phyloP scores from a whole-genome alignment of 2,797 vertebrate genomes.

The Scolopax bukidnonensis region DNA sequence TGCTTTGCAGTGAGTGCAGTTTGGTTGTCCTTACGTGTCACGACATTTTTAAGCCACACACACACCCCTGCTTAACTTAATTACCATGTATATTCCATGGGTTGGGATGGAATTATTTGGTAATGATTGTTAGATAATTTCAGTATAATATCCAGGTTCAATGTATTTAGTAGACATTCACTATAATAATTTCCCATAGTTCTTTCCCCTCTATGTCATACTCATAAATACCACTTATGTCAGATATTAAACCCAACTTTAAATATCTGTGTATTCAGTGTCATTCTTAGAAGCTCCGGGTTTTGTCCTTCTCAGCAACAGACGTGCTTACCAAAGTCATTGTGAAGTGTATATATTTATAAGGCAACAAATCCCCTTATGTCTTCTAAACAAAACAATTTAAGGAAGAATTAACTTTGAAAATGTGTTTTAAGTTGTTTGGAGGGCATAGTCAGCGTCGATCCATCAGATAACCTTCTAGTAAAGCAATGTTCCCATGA shows the following conservation, averaged over 20 bases:
- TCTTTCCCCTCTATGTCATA: background rate
- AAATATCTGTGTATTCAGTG: background rate
- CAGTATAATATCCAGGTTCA: background rate
- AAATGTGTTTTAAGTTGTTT: background rate
- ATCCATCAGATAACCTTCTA: background rate
- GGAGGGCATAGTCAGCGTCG: background rate
- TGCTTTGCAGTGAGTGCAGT: background rate
- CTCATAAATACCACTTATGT: background rate
- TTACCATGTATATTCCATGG: background rate
- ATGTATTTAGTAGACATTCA: background rate
- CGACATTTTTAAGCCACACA: background rate
- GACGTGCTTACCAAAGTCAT: background rate
- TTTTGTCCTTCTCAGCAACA: background rate
- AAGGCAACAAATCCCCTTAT: background rate
- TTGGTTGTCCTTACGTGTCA: background rate
- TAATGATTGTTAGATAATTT: background rate
- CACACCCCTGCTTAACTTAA: background rate
- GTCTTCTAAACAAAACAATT: background rate
- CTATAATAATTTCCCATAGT: background rate
- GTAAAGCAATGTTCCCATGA: constrained; percentile 42
- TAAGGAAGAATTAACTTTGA: background rate
- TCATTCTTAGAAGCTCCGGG: background rate
- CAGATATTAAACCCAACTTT: background rate
- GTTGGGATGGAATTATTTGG: background rate
- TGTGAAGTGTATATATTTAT: background rate